Evolutionary conservation across 2,888 invertebrate species (phyloP).

Genomic region (Poecilus cupreus): DNA sequence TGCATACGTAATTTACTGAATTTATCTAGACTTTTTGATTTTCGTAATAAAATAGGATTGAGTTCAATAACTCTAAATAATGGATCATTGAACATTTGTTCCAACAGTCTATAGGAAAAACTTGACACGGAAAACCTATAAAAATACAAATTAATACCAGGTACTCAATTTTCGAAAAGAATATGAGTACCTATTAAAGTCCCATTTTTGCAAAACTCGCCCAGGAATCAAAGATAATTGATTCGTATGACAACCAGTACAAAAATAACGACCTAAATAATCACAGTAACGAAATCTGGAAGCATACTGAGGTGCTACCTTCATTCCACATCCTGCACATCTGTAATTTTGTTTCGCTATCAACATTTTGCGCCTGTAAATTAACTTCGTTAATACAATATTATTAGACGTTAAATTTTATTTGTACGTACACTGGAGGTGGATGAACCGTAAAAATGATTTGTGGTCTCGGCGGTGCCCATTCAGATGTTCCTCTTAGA

Average conservation of each 20-base stretch:
- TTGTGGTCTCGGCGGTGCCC: constrained; percentile 90
- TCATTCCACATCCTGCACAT: constrained; percentile 91
- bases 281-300: constrained; percentile 87
- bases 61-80: constrained; percentile 84
- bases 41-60: constrained; percentile 80
- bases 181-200: constrained; percentile 76
- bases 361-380: constrained; percentile 77
- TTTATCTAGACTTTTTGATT: constrained; percentile 78
- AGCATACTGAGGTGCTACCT: constrained; percentile 82
- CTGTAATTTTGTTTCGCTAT: constrained; percentile 85
- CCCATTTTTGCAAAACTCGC: constrained; percentile 79
- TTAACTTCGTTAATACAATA: not conserved
- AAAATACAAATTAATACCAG: not conserved
- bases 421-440: constrained; percentile 76
- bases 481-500: constrained; percentile 84
- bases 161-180: not conserved
- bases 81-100: constrained; percentile 86
- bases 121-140: constrained; percentile 86
- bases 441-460: constrained; percentile 88
- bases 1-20: constrained; percentile 80
- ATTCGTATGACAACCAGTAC: constrained; percentile 89
- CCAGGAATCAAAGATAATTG: constrained; percentile 83
- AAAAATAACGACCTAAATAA: constrained; percentile 89
- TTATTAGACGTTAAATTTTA: constrained; percentile 2
- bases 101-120: constrained; percentile 84